phyloP scores from a whole-genome alignment of 2,888 invertebrate species.

The Gastrophysa polygoni region DNA sequence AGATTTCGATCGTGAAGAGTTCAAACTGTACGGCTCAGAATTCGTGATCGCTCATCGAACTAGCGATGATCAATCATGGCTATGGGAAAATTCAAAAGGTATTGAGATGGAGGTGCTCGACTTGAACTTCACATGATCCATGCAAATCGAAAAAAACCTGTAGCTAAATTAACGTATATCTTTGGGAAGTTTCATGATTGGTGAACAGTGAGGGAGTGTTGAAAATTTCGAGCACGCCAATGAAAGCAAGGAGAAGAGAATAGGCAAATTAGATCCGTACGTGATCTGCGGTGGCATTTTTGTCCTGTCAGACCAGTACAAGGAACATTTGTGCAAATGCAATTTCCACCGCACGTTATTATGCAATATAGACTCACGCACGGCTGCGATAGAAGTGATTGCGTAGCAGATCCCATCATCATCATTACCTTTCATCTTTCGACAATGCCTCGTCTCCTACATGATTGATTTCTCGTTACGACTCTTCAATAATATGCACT shows the following conservation, averaged over 20 bases:
- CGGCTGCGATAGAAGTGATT: neutral
- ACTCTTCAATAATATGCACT: slow-evolving; percentile 12
- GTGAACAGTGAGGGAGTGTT: too few relatives aligned
- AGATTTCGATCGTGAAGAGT: neutral
- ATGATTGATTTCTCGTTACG: slow-evolving; percentile 17
- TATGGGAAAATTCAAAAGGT: neutral
- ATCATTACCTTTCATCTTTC: neutral
- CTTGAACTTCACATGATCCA: neutral
- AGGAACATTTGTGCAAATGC: neutral
- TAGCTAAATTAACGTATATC: too few relatives aligned
- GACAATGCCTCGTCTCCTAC: slow-evolving; percentile 3
- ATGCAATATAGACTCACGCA: neutral
- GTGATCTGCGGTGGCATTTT: neutral
- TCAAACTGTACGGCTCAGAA: neutral
- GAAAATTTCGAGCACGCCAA: too few relatives aligned
- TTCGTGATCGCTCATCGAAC: neutral
- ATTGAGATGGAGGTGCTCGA: neutral
- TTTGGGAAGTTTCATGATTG: too few relatives aligned
- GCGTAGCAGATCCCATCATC: neutral
- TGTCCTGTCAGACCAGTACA: neutral
- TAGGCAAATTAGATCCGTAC: neutral
- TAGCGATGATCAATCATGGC: neutral
- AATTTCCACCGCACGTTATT: slow-evolving; percentile 6
- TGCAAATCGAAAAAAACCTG: neutral
- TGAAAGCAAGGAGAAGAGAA: neutral